A percentile compares a stretch with the other conserved stretches of the same genome.
These are phyloP conservation scores for Bombyx huttoni DNA, from an alignment of 2,888 invertebrate genomes.

Conservation along the genomic window DNA sequence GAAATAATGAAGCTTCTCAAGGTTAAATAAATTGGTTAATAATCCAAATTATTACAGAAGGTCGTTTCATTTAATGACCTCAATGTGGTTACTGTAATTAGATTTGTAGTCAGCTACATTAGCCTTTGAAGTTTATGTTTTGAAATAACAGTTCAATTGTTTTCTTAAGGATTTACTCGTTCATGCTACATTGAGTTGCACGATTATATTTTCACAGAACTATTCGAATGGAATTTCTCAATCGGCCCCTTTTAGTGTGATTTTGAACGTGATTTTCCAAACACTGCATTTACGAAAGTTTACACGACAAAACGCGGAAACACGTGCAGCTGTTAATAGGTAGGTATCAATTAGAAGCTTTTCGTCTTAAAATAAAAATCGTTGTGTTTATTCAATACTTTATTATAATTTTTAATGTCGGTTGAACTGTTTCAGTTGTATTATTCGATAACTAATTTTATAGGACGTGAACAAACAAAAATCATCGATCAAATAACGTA, in stretches of 20 bases:
- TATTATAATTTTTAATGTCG: constrained; percentile 4
- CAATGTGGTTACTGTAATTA: background rate
- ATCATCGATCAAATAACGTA: background rate
- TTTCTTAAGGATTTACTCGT: background rate
- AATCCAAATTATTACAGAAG: background rate
- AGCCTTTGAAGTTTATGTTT: background rate
- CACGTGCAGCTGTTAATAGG: constrained; percentile 6
- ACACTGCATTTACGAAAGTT: too few relatives aligned
- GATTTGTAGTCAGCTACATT: background rate
- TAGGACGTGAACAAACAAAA: background rate
- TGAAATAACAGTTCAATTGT: background rate
- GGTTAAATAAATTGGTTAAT: background rate
- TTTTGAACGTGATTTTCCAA: background rate
- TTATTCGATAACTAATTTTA: background rate
- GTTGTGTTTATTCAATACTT: background rate
- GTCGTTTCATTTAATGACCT: background rate
- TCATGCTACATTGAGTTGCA: background rate
- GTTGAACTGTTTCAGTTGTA: constrained; percentile 5
- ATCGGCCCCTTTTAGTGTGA: background rate
- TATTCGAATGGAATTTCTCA: background rate
- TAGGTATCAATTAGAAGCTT: background rate
- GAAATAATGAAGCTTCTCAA: background rate
- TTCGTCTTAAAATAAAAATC: background rate
- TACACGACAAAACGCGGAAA: background rate
- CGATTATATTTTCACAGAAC: background rate